These are phyloP conservation scores for Clarias platycephalus DNA, from an alignment of 2,797 vertebrate genomes.

Conservation along the genomic window DNA sequence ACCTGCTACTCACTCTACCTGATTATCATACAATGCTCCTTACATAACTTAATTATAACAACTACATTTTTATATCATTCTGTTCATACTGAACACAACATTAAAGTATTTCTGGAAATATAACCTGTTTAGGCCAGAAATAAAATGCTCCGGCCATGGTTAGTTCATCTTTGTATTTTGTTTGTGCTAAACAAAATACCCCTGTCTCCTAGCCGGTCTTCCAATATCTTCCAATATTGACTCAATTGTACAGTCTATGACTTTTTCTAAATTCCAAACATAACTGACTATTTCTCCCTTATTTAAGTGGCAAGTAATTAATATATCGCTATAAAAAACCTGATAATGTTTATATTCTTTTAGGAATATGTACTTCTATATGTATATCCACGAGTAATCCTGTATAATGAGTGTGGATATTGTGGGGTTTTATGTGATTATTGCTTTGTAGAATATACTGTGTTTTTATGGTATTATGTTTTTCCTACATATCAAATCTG, in stretches of 20 bases:
- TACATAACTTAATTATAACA: not conserved
- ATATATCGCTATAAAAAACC: not conserved
- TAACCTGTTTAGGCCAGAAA: not conserved
- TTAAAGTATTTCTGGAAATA: not conserved
- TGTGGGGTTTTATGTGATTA: not conserved
- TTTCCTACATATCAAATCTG: not conserved
- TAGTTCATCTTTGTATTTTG: not conserved
- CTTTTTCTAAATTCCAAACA: not conserved
- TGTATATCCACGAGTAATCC: not conserved
- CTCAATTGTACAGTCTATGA: not conserved
- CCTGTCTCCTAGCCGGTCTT: not conserved
- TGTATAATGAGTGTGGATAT: not conserved
- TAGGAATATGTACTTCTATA: not conserved
- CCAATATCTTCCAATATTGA: not conserved
- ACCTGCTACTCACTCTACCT: not conserved
- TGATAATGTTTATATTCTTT: not conserved
- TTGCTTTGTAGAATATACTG: not conserved
- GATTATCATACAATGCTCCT: not conserved
- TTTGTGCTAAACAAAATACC: not conserved
- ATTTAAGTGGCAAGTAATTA: not conserved
- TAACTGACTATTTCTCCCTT: not conserved
- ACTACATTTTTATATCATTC: not conserved
- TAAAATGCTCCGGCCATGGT: not conserved
- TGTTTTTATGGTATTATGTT: slow-evolving; percentile 10
- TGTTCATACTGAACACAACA: not conserved